Percentiles rank a stretch among this genome's conserved stretches.
Conservation (phyloP, 1,140 invertebrate species). For the Drosophila saltans region DNA sequence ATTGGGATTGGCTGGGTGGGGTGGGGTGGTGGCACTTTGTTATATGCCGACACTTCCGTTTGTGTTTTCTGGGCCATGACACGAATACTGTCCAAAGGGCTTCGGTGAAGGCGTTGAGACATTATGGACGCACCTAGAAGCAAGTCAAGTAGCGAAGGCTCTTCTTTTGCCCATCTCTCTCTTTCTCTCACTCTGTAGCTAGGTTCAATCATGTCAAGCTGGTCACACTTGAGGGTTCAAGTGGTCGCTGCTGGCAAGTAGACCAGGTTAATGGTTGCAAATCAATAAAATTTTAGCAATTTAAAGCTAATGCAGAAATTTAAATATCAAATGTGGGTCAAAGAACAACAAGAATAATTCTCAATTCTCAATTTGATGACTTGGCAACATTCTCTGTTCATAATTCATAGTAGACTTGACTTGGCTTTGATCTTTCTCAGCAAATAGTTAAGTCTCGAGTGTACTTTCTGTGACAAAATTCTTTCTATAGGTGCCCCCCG, state of each 20-base stretch:
- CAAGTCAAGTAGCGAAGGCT: constrained; percentile 31
- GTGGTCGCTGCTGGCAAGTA: constrained; percentile 46
- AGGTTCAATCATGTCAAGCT: constrained; percentile 12
- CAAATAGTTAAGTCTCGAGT: constrained; percentile 41
- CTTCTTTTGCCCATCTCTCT: not conserved
- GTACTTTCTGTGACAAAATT: constrained; percentile 33
- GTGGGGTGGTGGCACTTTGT: constrained; percentile 38
- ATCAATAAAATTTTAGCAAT: constrained; percentile 40
- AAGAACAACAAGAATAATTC: not conserved
- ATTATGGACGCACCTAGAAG: constrained; percentile 57
- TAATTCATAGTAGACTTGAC: constrained; percentile 37
- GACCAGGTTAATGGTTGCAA: constrained; percentile 54
- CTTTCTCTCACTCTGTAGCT: not conserved
- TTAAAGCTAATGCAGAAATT: not conserved
- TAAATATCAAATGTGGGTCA: constrained; percentile 1
- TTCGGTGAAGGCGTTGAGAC: constrained; percentile 22
- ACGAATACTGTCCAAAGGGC: constrained; percentile 40
- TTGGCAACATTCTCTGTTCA: constrained; percentile 12
- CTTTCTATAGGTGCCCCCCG: constrained; percentile 19
- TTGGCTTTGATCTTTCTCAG: constrained; percentile 52
- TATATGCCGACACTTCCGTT: constrained; percentile 57
- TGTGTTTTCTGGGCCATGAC: constrained; percentile 57
- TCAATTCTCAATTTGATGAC: constrained; percentile 16
- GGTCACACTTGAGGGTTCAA: constrained; percentile 40
- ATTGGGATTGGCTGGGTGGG: too few species aligned